These are phyloP conservation scores for Nemotelus pantherinus DNA, from an alignment of 2,888 invertebrate genomes.

Conservation along the genomic window DNA sequence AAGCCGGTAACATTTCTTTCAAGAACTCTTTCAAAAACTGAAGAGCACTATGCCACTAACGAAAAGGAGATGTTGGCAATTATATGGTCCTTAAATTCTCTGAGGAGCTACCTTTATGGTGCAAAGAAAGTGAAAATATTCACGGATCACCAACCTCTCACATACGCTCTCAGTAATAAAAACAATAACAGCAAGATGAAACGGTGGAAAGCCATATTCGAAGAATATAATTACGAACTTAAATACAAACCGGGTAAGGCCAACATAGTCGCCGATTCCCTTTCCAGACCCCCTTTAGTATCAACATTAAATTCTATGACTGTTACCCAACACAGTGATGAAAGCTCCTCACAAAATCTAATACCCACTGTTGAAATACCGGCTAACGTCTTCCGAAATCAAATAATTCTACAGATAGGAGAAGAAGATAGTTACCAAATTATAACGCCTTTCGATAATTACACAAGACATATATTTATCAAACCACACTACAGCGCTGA, in stretches of 20 bases:
- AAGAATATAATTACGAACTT: conserved; percentile 43
- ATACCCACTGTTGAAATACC: too few species aligned
- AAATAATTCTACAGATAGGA: background rate
- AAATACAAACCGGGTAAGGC: conserved; percentile 45
- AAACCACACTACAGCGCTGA: background rate
- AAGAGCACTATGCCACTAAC: conserved; percentile 32
- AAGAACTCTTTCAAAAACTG: conserved; percentile 28
- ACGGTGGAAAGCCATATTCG: conserved; percentile 48
- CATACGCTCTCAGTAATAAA: conserved; percentile 49
- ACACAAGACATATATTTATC: background rate
- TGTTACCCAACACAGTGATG: background rate
- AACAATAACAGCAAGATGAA: conserved; percentile 50
- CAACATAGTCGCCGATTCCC: conserved; percentile 47
- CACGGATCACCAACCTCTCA: conserved; percentile 30
- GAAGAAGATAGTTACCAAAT: background rate
- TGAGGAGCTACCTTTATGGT: conserved; percentile 16
- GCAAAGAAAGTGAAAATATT: conserved; percentile 12
- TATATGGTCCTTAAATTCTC: conserved; percentile 13
- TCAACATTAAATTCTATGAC: conserved; percentile 10
- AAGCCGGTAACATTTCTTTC: conserved; percentile 29
- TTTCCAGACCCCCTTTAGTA: conserved; percentile 43
- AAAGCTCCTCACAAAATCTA: background rate
- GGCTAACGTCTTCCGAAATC: too few species aligned
- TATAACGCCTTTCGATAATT: too few species aligned
- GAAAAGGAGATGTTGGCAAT: conserved; percentile 43